Evolutionary conservation across 92 coral and sea anemone genomes (phyloP).

Genomic region (Siderastrea radians): DNA sequence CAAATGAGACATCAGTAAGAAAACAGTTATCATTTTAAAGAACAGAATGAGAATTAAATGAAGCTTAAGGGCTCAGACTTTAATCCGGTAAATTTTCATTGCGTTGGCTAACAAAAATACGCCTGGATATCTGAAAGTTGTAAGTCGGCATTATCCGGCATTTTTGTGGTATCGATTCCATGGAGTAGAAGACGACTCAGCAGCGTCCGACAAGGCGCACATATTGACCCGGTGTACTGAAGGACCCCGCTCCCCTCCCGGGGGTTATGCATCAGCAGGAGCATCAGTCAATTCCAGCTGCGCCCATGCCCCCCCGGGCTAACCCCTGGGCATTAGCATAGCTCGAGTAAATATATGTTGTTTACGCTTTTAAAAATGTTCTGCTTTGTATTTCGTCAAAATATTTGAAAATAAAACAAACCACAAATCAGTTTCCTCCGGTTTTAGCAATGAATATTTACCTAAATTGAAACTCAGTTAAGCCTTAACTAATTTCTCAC

Average conservation of each 20-base stretch:
- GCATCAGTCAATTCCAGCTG: too few relatives aligned
- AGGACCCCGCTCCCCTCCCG: too few relatives aligned
- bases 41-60: conserved; percentile 4
- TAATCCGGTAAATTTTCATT: conserved; percentile 8
- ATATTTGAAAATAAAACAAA: conserved; percentile 6
- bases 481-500: background rate
- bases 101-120: conserved; percentile 31
- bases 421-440: background rate
- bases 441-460: background rate
- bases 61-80: conserved; percentile 24
- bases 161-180: background rate
- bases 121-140: conserved; percentile 6
- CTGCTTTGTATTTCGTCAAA: background rate
- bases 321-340: too few relatives aligned
- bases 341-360: background rate
- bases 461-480: too few relatives aligned
- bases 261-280: too few relatives aligned
- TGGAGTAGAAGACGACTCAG: too few relatives aligned
- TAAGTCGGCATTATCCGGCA: background rate
- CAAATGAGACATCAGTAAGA: background rate
- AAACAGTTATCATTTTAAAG: background rate
- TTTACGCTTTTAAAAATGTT: background rate
- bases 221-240: too few relatives aligned
- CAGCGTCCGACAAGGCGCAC: too few relatives aligned
- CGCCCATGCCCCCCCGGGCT: too few relatives aligned